These are phyloP conservation scores for Tangachromis dhanisi DNA, from an alignment of 2,113 vertebrate genomes.

Conservation along the genomic window DNA sequence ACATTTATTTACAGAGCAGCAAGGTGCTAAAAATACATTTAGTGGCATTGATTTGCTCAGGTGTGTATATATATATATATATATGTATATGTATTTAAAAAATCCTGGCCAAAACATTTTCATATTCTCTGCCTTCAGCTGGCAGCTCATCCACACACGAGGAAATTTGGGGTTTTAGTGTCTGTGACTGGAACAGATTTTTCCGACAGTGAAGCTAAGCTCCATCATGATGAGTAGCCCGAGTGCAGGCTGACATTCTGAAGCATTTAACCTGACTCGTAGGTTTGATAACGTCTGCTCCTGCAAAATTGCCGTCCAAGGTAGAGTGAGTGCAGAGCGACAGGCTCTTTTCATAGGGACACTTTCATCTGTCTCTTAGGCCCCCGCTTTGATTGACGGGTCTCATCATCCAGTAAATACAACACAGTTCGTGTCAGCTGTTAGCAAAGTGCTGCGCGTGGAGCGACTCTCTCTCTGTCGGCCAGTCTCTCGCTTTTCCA, in stretches of 20 bases:
- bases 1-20: slow-evolving; percentile 37
- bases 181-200: slow-evolving; percentile 7
- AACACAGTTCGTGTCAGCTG: background rate
- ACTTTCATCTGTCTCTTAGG: slow-evolving; percentile 27
- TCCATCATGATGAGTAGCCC: slow-evolving; percentile 36
- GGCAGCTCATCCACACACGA: background rate
- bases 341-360: background rate
- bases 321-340: background rate
- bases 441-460: background rate
- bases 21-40: slow-evolving; percentile 30
- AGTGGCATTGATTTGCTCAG: background rate
- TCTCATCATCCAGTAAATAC: slow-evolving; percentile 39
- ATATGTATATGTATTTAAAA: background rate
- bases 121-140: background rate
- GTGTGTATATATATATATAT: background rate
- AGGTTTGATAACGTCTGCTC: slow-evolving; percentile 33
- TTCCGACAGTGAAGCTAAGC: slow-evolving; percentile 38
- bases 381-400: slow-evolving; percentile 24
- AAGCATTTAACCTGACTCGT: slow-evolving; percentile 18
- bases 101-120: background rate
- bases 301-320: slow-evolving; percentile 13
- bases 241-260: background rate
- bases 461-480: background rate
- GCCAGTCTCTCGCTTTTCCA: background rate
- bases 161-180: background rate